These are phyloP conservation scores for Pseudococcus jackbeardsleyi DNA, from an alignment of 2,888 invertebrate genomes.

Conservation along the genomic window DNA sequence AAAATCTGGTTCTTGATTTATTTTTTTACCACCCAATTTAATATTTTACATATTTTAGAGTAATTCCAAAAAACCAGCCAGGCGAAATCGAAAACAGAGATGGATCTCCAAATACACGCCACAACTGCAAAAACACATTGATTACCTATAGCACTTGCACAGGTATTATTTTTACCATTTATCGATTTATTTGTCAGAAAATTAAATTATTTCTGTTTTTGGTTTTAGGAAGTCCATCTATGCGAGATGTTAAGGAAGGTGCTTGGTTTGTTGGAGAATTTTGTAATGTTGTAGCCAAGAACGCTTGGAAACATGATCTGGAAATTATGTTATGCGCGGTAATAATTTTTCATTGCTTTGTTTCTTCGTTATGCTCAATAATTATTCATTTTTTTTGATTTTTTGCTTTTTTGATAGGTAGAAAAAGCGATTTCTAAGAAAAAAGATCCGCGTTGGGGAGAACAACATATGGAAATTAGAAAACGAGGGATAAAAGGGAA, in stretches of 20 bases:
- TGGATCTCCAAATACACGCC: background rate
- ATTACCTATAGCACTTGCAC: background rate
- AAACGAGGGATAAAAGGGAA: conserved; percentile 77
- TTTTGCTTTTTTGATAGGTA: conserved; percentile 22
- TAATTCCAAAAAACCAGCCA: background rate
- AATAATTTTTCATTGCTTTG: background rate
- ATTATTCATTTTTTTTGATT: conserved; percentile 68
- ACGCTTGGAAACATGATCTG: conserved; percentile 77
- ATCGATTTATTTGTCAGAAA: background rate
- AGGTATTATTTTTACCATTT: background rate
- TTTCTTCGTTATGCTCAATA: no score
- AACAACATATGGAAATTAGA: conserved; percentile 77
- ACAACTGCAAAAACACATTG: background rate
- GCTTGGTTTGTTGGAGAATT: conserved; percentile 82
- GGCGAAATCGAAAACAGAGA: background rate
- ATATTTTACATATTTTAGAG: background rate
- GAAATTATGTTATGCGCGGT: conserved; percentile 79
- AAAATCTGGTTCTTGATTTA: background rate
- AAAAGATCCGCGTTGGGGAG: conserved; percentile 60
- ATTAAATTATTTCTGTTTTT: conserved; percentile 28
- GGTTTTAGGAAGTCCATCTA: conserved; percentile 74
- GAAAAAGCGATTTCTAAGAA: background rate
- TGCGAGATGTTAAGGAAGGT: conserved; percentile 75
- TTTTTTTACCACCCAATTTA: background rate
- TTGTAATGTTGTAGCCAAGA: conserved; percentile 77